Evolutionary conservation across 2,888 invertebrate genomes (phyloP).

Genomic region (Silvanus unidentatus): DNA sequence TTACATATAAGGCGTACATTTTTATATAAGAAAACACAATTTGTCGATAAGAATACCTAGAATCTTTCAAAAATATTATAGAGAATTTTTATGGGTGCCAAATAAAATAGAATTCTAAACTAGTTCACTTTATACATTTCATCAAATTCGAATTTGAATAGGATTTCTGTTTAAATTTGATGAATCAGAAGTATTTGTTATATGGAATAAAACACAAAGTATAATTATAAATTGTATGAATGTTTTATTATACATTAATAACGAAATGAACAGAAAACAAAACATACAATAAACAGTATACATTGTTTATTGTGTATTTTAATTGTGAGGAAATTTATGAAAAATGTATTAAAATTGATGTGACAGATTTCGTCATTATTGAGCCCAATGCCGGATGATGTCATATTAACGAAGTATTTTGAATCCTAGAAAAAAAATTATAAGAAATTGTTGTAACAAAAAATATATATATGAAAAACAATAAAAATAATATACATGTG

Average conservation of each 20-base stretch:
- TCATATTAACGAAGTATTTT: conserved; percentile 33
- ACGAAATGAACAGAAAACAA: too few relatives aligned
- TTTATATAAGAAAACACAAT: too few relatives aligned
- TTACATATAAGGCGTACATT: too few relatives aligned
- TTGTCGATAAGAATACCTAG: too few relatives aligned
- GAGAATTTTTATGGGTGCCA: too few relatives aligned
- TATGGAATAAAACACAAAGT: not conserved
- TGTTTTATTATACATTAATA: conserved; percentile 9
- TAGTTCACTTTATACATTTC: too few relatives aligned
- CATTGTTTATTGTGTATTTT: not conserved
- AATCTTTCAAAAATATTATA: too few relatives aligned
- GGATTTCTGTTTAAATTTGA: too few relatives aligned
- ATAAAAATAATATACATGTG: conserved; percentile 13
- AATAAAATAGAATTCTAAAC: too few relatives aligned
- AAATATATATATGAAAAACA: conserved; percentile 6
- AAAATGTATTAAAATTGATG: conserved; percentile 2
- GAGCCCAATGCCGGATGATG: conserved; percentile 30
- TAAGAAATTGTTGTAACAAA: conserved; percentile 8
- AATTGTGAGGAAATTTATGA: too few relatives aligned
- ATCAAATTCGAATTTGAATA: too few relatives aligned
- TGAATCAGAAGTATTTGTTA: too few relatives aligned
- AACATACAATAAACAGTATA: not conserved
- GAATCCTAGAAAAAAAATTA: conserved; percentile 29
- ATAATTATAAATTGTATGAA: conserved; percentile 3
- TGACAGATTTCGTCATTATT: conserved; percentile 20